Evolutionary conservation across 2,113 vertebrate genomes (phyloP), one percentile per base, ranked within the genome.

Genomic region (Aviceda subcristata): DNA sequence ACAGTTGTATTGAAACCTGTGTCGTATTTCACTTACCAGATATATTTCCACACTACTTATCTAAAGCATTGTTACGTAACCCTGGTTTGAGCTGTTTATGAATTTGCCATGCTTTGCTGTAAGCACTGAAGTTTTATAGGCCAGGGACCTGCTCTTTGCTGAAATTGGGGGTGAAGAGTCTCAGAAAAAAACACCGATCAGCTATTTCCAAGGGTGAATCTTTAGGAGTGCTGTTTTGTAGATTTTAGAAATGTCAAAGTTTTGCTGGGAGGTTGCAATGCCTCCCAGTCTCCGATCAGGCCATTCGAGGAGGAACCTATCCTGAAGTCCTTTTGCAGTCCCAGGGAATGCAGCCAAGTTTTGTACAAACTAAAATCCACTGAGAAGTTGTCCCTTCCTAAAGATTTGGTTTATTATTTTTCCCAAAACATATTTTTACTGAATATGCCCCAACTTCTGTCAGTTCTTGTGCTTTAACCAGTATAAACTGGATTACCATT

Each of bases 1-100:
- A 4, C 29, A 5, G 1, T 4, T 24, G 30, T 16, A 18, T 8
- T 24, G 15, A 19, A 20, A 9, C n/a, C 36, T 18, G 4, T 4
- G 48, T 3, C 1, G 16, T 10, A 8, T n/a, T 29, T 41, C 38
- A 13, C 48, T 21, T 19, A 32, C 8, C 3, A 30, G 29, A 19
- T 10, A 2, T 10, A 3, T 45, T 50, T 34, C 36, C 41, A 15
- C 16, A 3, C 10, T 21, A 7, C 18, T 29, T 43, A 11, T 6
- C 62, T 17, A 29, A 55, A 68, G 15, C 11, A 1, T 17, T 7
- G 14, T 5, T 29, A 7, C 5, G 5, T 14, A 27, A 4, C 38
- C 34, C 29, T 12, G 12, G 2, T 30, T 19, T 9, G 18, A 21
- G 30, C 46, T 59, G 24, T 6, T 10, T 0, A 7, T 18, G 9